Percentiles rank a stretch among this genome's conserved stretches.
Conservation (phyloP, 1,140 invertebrate genomes). For the Propsilocerus akamusi region DNA sequence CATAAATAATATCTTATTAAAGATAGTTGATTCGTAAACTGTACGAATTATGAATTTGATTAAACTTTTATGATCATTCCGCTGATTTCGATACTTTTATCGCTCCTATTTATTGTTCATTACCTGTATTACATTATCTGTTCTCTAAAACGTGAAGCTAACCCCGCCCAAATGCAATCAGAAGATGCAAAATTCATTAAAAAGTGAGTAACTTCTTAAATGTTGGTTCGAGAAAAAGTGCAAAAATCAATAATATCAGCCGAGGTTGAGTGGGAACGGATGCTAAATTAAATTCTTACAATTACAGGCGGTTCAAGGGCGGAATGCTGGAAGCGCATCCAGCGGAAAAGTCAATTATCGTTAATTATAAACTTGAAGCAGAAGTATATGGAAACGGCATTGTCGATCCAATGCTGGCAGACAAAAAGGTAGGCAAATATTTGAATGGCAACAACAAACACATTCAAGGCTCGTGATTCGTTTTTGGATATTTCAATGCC, state of each 20-base stretch:
- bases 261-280: conserved; percentile 5
- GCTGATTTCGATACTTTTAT: not conserved
- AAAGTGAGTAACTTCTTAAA: conserved; percentile 26
- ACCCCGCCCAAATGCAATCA: conserved; percentile 25
- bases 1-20: too few species aligned
- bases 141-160: not conserved
- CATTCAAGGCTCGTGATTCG: not conserved
- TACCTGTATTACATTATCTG: not conserved
- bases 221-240: conserved; percentile 2
- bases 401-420: conserved; percentile 67
- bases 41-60: not conserved
- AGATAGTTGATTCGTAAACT: too few species aligned
- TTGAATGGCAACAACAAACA: not conserved
- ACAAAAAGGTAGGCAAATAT: conserved; percentile 46
- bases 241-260: conserved; percentile 1
- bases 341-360: conserved; percentile 71
- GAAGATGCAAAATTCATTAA: conserved; percentile 40
- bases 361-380: conserved; percentile 79
- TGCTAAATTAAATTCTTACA: conserved; percentile 1
- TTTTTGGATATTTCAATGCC: not conserved
- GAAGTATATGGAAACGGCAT: conserved; percentile 48
- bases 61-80: not conserved
- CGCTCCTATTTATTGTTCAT: not conserved
- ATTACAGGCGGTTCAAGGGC: conserved; percentile 56
- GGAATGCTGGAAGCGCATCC: conserved; percentile 80